Base-by-base conservation (phyloP, 1,140 invertebrate genomes). In the Lucilia sericata region DNA sequence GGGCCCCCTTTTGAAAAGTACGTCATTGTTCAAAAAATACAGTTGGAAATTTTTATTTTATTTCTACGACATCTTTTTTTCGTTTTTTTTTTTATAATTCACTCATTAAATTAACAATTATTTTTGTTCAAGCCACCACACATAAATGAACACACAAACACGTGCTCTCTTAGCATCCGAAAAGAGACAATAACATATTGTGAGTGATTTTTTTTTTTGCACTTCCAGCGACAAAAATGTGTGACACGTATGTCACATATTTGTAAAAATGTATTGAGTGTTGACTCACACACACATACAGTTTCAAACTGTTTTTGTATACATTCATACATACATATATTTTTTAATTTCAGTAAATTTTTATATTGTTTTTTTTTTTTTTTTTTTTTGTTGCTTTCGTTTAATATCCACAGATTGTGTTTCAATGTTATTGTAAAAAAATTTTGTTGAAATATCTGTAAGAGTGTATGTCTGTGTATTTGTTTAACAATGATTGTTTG, bases 91-190 rank as follows among this genome's bases (percentile, higher is more conserved):
- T 55, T 12, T 55, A 10, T 17, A 55, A 55, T 55, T 55, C 51
- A 55, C 51, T 55, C 51, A 55, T 55, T 55, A 55, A 55, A 55
- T 55, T 55, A 55, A 55, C 51, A 55, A 55, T 55, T 55, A 55
- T 55, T 55, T 55, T 55, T 55, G 42, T 42, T 55, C 51, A 13
- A 49, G 13, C 49, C 49, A 49, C 49, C 49, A 49, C 49, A 49
- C 49, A 49, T 12, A 49, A 49, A 12, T 14, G 13, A 9, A 55
- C 17, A 55, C 51, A 55, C 13, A 55, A 4, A 55, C 7, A 55
- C 51, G 17, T 55, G 12, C 17, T 17, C 12, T 17, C 51, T 10
- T 17, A 1, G 10, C 51, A 55, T 55, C 4, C 7, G 25, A 14
- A 55, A 14, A 55, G 51, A 55, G 10, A 55, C 51, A 55, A 55